phyloP scores from a whole-genome alignment of 1,140 invertebrate species.

The Idris sp. region DNA sequence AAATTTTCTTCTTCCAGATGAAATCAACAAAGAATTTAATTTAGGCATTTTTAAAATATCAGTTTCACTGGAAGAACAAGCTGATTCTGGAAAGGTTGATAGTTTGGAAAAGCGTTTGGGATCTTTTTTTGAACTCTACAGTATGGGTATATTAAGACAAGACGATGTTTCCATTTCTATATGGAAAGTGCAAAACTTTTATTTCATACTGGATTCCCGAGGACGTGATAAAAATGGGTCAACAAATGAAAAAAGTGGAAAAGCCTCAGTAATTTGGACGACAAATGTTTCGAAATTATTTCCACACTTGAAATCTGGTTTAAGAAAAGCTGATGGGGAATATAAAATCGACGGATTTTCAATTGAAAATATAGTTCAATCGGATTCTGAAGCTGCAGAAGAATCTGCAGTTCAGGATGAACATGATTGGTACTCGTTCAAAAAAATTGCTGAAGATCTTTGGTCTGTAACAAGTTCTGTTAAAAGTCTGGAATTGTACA shows the following conservation, averaged over 20 bases:
- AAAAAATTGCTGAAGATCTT: slow-evolving; percentile 61
- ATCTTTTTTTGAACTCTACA: slow-evolving; percentile 63
- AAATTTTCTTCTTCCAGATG: slow-evolving; percentile 74
- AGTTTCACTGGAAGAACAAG: slow-evolving; percentile 64
- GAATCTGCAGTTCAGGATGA: slow-evolving; percentile 24
- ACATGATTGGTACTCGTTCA: slow-evolving; percentile 69
- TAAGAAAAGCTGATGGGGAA: slow-evolving; percentile 20
- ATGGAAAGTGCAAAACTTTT: slow-evolving; percentile 68
- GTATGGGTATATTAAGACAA: slow-evolving; percentile 69
- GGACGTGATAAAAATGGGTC: slow-evolving; percentile 63
- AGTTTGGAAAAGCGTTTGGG: slow-evolving; percentile 59
- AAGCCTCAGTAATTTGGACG: slow-evolving; percentile 69
- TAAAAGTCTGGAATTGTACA: slow-evolving; percentile 17
- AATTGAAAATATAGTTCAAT: slow-evolving; percentile 64
- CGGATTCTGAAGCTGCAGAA: slow-evolving; percentile 41
- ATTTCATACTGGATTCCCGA: slow-evolving; percentile 70
- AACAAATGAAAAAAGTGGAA: slow-evolving; percentile 53
- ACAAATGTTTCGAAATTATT: slow-evolving; percentile 58
- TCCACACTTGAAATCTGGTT: slow-evolving; percentile 5
- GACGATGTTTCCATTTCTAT: slow-evolving; percentile 64
- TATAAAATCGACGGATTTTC: slow-evolving; percentile 65
- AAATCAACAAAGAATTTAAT: slow-evolving; percentile 71
- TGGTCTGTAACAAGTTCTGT: slow-evolving; percentile 65
- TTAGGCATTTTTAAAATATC: slow-evolving; percentile 69
- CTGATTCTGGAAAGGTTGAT: slow-evolving; percentile 23